phyloP scores from a whole-genome alignment of 2,113 vertebrate species.

The Oncorhynchus kisutch region DNA sequence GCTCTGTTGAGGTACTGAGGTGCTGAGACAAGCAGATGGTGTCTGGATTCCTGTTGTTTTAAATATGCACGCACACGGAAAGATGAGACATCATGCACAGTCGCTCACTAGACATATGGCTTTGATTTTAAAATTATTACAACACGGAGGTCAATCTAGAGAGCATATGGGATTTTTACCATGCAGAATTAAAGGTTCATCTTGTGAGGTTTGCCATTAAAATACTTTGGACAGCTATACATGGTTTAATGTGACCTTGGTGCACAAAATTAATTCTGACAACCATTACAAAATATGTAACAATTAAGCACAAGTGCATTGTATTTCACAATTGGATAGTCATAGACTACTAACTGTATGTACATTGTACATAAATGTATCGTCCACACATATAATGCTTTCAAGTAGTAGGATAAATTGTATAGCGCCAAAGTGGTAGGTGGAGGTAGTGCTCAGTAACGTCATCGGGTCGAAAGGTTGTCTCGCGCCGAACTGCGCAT shows the following conservation, averaged over 20 bases:
- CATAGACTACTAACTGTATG: no score
- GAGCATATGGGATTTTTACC: neutral
- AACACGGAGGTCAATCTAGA: slow-evolving; percentile 1
- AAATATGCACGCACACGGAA: neutral
- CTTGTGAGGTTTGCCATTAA: neutral
- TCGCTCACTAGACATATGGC: neutral
- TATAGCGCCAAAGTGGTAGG: neutral
- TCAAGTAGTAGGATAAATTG: no score
- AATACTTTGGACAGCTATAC: neutral
- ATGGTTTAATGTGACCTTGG: neutral
- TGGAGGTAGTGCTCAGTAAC: neutral
- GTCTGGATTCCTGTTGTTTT: slow-evolving; percentile 42
- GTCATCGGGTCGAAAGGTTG: neutral
- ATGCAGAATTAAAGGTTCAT: neutral
- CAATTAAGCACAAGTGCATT: neutral
- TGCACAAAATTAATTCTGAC: neutral
- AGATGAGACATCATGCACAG: neutral
- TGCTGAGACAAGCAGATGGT: slow-evolving; percentile 41
- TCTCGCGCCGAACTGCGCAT: no score
- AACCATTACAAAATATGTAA: neutral
- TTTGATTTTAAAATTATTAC: slow-evolving; percentile 17
- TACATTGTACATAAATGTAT: no score
- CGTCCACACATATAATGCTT: no score
- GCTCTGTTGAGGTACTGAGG: neutral
- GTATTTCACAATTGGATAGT: neutral